Conservation (phyloP, 2,797 vertebrate species). For the Otus scops region DNA sequence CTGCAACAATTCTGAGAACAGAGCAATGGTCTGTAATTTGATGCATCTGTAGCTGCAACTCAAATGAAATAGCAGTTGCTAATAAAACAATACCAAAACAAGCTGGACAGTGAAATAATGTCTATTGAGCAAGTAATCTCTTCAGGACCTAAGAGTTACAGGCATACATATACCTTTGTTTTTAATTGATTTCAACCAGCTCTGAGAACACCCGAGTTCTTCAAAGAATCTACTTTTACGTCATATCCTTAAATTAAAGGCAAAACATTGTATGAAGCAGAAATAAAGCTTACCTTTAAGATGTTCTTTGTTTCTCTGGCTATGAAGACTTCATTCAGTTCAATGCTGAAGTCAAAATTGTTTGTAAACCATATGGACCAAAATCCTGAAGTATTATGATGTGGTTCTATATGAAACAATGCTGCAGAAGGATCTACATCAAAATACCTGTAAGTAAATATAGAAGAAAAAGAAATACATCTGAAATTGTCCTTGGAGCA, state of each 20-base stretch:
- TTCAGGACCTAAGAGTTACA: neutral
- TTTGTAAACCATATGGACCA: slow-evolving; percentile 91
- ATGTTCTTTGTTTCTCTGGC: slow-evolving; percentile 78
- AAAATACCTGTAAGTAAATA: slow-evolving; percentile 71
- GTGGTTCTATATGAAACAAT: slow-evolving; percentile 84
- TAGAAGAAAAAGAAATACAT: neutral
- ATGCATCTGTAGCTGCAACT: slow-evolving; percentile 12
- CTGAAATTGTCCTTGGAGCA: neutral
- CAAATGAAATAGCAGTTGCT: neutral
- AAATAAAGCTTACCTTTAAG: slow-evolving; percentile 81
- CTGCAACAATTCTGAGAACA: neutral
- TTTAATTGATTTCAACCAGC: neutral
- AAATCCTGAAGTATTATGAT: slow-evolving; percentile 74
- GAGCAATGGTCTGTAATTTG: neutral
- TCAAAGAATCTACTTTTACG: neutral
- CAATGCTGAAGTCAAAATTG: slow-evolving; percentile 78
- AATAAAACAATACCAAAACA: neutral
- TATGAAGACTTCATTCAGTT: slow-evolving; percentile 83
- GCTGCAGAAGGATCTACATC: slow-evolving; percentile 75
- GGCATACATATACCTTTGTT: neutral
- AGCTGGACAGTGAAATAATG: neutral
- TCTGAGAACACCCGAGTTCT: neutral
- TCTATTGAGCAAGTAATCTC: neutral
- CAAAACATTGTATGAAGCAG: neutral
- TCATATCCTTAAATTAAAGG: neutral